A percentile compares a stretch with the other conserved stretches of the same genome.
phyloP scores from a whole-genome alignment of 64 coral and sea anemone species.

The Cladopsammia gracilis region DNA sequence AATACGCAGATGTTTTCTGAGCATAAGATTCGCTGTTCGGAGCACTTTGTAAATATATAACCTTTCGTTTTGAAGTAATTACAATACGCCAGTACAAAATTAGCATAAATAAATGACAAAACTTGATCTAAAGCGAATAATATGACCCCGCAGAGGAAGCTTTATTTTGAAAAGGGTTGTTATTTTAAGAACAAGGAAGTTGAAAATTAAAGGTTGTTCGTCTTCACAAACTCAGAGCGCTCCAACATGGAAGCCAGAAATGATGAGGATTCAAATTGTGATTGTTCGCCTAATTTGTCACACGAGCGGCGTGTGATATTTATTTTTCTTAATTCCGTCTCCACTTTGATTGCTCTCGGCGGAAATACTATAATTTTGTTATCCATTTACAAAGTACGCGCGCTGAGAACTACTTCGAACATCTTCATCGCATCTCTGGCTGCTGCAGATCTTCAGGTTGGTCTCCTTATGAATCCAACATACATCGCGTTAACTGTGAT shows the following conservation, averaged over 20 bases:
- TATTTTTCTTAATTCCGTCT: conserved; percentile 46
- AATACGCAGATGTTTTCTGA: background rate
- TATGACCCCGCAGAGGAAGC: background rate
- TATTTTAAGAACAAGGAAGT: background rate
- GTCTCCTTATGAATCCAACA: conserved; percentile 39
- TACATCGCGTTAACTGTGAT: conserved; percentile 36
- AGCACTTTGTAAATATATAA: background rate
- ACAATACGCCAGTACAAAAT: background rate
- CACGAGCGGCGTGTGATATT: conserved; percentile 48
- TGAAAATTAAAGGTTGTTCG: background rate
- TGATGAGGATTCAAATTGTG: background rate
- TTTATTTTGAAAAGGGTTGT: background rate
- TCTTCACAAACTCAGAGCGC: background rate
- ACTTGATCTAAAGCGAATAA: background rate
- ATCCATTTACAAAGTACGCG: conserved; percentile 59
- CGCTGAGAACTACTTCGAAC: conserved; percentile 60
- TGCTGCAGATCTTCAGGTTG: conserved; percentile 59
- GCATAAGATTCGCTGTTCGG: background rate
- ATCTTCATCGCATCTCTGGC: conserved; percentile 76
- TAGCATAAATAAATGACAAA: conserved; percentile 7
- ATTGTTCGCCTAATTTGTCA: conserved; percentile 60
- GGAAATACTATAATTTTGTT: conserved; percentile 70
- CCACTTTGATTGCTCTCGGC: conserved; percentile 1
- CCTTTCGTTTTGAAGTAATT: background rate
- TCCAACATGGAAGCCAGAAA: background rate